Conservation (phyloP, 2,113 vertebrate genomes). For the Apus apus region DNA sequence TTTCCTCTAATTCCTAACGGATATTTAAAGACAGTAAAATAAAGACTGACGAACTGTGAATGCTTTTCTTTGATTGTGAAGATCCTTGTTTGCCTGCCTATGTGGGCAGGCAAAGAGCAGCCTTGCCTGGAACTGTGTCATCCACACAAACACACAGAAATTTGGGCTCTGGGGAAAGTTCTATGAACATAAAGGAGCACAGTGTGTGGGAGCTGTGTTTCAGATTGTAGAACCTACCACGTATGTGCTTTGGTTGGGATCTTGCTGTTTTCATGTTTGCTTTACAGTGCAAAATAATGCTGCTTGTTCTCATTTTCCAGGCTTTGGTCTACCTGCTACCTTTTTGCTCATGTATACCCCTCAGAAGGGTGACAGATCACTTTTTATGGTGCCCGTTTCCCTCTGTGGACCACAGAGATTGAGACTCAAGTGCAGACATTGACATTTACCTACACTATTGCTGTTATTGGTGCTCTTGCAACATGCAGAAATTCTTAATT, state of each 20-base stretch:
- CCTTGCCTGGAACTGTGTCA: background rate
- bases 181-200: background rate
- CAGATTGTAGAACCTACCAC: background rate
- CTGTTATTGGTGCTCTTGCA: background rate
- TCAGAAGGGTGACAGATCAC: background rate
- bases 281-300: background rate
- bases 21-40: constrained; percentile 62
- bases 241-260: background rate
- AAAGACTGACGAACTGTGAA: background rate
- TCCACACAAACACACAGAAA: background rate
- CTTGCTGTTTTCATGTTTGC: background rate
- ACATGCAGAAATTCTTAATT: background rate
- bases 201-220: accelerated
- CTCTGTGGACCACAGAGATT: background rate
- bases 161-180: background rate
- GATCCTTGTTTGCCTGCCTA: constrained; percentile 4
- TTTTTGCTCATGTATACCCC: accelerated
- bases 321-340: background rate
- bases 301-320: background rate
- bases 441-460: background rate
- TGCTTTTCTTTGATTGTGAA: constrained; percentile 42
- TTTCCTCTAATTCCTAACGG: constrained; percentile 27
- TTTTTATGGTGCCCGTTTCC: accelerated
- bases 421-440: background rate
- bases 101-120: background rate